These are phyloP conservation scores for Macrocentrus cingulum DNA, from an alignment of 1,140 invertebrate species.

Conservation along the genomic window DNA sequence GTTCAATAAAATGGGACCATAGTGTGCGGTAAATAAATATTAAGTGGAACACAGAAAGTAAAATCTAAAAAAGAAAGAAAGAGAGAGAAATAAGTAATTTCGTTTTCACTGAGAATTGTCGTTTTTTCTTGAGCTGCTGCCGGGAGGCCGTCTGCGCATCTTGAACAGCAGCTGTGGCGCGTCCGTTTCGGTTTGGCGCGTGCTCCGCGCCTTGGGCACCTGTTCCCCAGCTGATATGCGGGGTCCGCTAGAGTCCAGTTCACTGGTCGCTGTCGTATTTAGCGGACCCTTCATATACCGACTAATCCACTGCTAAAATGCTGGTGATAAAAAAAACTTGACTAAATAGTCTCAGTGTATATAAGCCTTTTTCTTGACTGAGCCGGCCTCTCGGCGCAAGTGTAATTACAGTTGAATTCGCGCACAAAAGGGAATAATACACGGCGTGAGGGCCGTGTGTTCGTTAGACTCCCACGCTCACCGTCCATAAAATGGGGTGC, in stretches of 20 bases:
- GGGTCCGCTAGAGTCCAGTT: conserved; percentile 21
- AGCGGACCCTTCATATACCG: neutral
- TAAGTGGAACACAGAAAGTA: too few relatives aligned
- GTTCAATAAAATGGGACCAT: too few relatives aligned
- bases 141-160: conserved; percentile 23
- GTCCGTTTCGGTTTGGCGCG: conserved; percentile 54
- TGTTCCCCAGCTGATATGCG: conserved; percentile 55
- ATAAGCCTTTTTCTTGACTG: too few relatives aligned
- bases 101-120: neutral
- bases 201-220: conserved; percentile 49
- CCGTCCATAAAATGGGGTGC: conserved; percentile 48
- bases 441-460: conserved; percentile 46
- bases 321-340: neutral
- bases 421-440: conserved; percentile 14
- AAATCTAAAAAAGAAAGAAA: conserved; percentile 4
- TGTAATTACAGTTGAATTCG: conserved; percentile 7
- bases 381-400: too few relatives aligned
- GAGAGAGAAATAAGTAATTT: conserved; percentile 4
- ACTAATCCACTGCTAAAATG: neutral
- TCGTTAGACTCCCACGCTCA: conserved; percentile 53
- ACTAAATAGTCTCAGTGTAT: too few relatives aligned
- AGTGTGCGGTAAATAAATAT: too few relatives aligned
- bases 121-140: conserved; percentile 29
- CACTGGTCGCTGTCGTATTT: conserved; percentile 3
- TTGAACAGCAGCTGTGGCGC: conserved; percentile 32